Evolutionary conservation across 2,797 vertebrate species (phyloP).

Genomic region (Lophotriccus pileatus): DNA sequence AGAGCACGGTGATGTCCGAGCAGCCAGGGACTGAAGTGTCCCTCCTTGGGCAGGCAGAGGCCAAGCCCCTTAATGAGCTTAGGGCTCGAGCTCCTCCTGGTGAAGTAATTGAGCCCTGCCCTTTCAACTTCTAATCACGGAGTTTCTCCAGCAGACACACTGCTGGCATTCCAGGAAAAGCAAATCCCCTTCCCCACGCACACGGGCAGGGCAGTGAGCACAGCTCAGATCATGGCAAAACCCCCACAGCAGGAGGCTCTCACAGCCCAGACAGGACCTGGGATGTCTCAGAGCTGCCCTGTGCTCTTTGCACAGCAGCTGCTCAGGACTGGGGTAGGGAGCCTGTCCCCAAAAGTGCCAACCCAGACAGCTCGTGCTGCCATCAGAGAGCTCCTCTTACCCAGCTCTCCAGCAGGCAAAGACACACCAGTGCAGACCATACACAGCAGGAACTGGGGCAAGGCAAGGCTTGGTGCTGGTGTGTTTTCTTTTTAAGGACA

Average conservation of each 20-base stretch:
- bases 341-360: neutral
- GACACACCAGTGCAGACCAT: fast-evolving
- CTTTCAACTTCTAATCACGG: conserved; percentile 13
- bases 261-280: fast-evolving
- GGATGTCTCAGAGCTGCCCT: fast-evolving
- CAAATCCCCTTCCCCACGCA: neutral
- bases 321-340: fast-evolving
- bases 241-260: neutral
- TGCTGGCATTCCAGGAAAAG: neutral
- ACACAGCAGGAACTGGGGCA: fast-evolving
- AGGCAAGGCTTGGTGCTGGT: neutral
- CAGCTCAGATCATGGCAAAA: neutral
- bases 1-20: fast-evolving
- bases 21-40: neutral
- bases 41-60: neutral
- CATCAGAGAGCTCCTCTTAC: fast-evolving
- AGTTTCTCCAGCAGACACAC: neutral
- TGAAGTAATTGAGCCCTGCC: neutral
- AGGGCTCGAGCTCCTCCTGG: neutral
- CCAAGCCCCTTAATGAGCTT: conserved; percentile 55
- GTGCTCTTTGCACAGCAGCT: neutral
- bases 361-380: fast-evolving
- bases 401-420: neutral
- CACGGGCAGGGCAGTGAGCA: fast-evolving
- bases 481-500: neutral